phyloP scores from a whole-genome alignment of 2,113 vertebrate species.

The Ceratotherium simum region DNA sequence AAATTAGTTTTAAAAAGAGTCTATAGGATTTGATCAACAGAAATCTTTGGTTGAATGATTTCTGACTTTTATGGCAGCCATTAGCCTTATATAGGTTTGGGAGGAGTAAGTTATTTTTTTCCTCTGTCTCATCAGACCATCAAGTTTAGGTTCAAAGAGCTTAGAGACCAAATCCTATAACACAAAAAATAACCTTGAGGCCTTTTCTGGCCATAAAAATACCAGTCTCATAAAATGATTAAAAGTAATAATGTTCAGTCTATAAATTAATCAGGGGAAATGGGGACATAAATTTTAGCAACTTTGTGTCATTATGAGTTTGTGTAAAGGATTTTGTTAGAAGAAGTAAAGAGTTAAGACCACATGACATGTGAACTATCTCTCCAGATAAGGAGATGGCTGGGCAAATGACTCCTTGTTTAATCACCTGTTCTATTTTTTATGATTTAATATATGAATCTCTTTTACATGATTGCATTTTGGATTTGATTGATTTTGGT shows the following conservation, averaged over 20 bases:
- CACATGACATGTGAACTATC: slow-evolving; percentile 52
- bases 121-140: slow-evolving; percentile 59
- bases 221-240: slow-evolving; percentile 78
- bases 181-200: slow-evolving; percentile 75
- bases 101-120: slow-evolving; percentile 75
- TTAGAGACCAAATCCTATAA: slow-evolving; percentile 67
- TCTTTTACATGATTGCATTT: slow-evolving; percentile 82
- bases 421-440: slow-evolving; percentile 85
- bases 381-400: slow-evolving; percentile 61
- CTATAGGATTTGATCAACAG: slow-evolving; percentile 24
- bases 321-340: slow-evolving; percentile 79
- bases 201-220: slow-evolving; percentile 73
- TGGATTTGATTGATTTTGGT: slow-evolving; percentile 82
- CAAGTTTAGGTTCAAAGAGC: slow-evolving; percentile 55
- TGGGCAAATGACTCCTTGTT: slow-evolving; percentile 77
- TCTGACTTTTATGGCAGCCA: slow-evolving; percentile 68
- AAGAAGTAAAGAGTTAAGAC: slow-evolving; percentile 73
- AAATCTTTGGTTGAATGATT: slow-evolving; percentile 67
- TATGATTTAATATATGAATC: slow-evolving; percentile 83
- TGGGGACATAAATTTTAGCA: slow-evolving; percentile 79
- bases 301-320: slow-evolving; percentile 76
- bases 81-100: slow-evolving; percentile 69
- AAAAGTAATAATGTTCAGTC: slow-evolving; percentile 75
- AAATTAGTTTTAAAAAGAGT: slow-evolving; percentile 47
- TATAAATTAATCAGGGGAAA: slow-evolving; percentile 81